Conservation (phyloP, 2,113 vertebrate genomes). For the Melanostigma gelatinosum region DNA sequence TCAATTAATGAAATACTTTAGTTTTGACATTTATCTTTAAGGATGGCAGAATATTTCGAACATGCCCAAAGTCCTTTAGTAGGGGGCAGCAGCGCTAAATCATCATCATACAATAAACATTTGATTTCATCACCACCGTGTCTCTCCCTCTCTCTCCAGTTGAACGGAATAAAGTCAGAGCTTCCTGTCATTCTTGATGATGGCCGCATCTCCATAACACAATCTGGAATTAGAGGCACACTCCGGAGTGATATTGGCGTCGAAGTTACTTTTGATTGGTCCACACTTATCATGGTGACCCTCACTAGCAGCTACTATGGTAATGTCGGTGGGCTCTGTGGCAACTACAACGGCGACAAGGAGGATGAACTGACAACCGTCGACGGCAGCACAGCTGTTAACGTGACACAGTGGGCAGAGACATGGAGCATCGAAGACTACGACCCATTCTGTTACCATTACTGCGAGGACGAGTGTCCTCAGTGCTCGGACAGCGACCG, state of each 20-base stretch:
- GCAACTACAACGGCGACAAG: conserved; percentile 40
- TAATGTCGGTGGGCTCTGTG: conserved; percentile 36
- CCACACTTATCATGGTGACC: conserved; percentile 21
- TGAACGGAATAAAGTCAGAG: conserved; percentile 11
- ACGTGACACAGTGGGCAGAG: conserved; percentile 24
- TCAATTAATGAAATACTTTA: neutral
- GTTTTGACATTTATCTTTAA: neutral
- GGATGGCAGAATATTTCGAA: neutral
- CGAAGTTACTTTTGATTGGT: conserved; percentile 42
- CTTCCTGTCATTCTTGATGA: conserved; percentile 25
- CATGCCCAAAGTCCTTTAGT: neutral
- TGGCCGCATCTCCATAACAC: conserved; percentile 28
- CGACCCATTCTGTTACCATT: conserved; percentile 42
- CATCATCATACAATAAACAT: neutral
- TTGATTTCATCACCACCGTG: neutral
- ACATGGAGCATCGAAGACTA: conserved; percentile 26
- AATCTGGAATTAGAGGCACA: conserved; percentile 22
- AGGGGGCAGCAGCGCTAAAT: neutral
- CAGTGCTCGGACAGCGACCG: conserved; percentile 30
- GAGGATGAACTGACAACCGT: conserved; percentile 12
- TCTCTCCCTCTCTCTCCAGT: neutral
- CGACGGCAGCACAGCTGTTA: neutral
- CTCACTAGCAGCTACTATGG: conserved; percentile 50
- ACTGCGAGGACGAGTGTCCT: conserved; percentile 28
- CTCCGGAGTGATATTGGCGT: conserved; percentile 22